These are phyloP conservation scores for Seira musarum DNA, from an alignment of 2,888 invertebrate genomes.

Conservation along the genomic window DNA sequence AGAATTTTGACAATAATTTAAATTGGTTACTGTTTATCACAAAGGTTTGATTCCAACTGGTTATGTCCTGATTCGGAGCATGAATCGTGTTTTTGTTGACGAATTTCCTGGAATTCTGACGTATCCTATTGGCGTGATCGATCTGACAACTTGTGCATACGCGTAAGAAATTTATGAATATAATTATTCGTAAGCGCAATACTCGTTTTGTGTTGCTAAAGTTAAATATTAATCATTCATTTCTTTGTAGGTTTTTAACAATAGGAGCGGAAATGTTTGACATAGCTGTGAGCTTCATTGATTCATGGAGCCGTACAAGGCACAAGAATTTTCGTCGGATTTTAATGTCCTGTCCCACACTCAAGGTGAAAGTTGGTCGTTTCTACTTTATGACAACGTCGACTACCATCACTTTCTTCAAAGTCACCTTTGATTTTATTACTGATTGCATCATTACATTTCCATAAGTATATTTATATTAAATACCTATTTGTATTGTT, in stretches of 20 bases:
- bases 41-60: slow-evolving; percentile 46
- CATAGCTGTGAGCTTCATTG: slow-evolving; percentile 32
- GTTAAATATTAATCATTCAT: not conserved
- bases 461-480: too few species aligned
- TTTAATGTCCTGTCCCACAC: slow-evolving; percentile 29
- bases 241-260: slow-evolving; percentile 7
- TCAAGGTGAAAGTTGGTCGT: slow-evolving; percentile 39
- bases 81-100: slow-evolving; percentile 44
- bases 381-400: slow-evolving; percentile 38
- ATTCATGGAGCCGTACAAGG: slow-evolving; percentile 35
- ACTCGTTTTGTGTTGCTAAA: not conserved
- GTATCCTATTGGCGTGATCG: slow-evolving; percentile 43
- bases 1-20: not conserved
- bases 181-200: too few species aligned
- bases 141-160: slow-evolving; percentile 26
- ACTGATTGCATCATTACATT: slow-evolving; percentile 50
- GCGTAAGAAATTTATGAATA: slow-evolving; percentile 16
- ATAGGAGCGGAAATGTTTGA: slow-evolving; percentile 38
- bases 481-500: too few species aligned
- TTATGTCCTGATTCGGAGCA: slow-evolving; percentile 47
- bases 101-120: slow-evolving; percentile 57
- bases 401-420: slow-evolving; percentile 47
- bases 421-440: slow-evolving; percentile 33
- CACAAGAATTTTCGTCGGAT: slow-evolving; percentile 33
- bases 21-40: not conserved